Conservation (phyloP, 2,888 invertebrate genomes). For the Graphium colonna region DNA sequence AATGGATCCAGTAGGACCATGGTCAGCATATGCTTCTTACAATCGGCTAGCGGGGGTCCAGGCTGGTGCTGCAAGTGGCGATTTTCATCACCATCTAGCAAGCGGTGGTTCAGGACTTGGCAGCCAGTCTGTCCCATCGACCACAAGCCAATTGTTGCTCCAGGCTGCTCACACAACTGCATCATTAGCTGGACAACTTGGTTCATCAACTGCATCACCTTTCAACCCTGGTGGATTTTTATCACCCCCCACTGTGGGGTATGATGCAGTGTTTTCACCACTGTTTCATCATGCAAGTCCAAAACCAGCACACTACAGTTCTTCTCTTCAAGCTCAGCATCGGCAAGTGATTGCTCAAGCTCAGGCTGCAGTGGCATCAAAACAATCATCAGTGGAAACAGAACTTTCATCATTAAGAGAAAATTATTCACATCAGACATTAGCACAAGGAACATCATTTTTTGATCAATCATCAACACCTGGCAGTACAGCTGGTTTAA, state of each 20-base stretch:
- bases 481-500: slow-evolving; percentile 71
- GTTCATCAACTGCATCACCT: slow-evolving; percentile 82
- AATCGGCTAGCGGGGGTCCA: slow-evolving; percentile 88
- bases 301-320: slow-evolving; percentile 86
- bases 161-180: slow-evolving; percentile 83
- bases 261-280: slow-evolving; percentile 91
- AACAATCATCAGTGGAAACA: slow-evolving; percentile 77
- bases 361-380: slow-evolving; percentile 77
- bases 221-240: slow-evolving; percentile 87
- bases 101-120: slow-evolving; percentile 76
- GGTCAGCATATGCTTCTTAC: slow-evolving; percentile 91
- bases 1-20: slow-evolving; percentile 95
- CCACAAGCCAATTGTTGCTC: slow-evolving; percentile 84
- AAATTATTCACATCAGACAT: slow-evolving; percentile 81
- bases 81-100: slow-evolving; percentile 85
- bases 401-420: slow-evolving; percentile 80
- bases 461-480: slow-evolving; percentile 83
- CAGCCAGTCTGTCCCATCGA: slow-evolving; percentile 80
- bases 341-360: slow-evolving; percentile 83
- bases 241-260: slow-evolving; percentile 87
- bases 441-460: slow-evolving; percentile 82
- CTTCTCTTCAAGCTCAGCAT: slow-evolving; percentile 83
- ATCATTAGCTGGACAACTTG: slow-evolving; percentile 81
- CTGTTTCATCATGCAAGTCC: slow-evolving; percentile 89
- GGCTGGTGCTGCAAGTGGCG: slow-evolving; percentile 83